A percentile compares a stretch with the other conserved stretches of the same genome.
These are phyloP conservation scores for Hermaeophaga mercurialis DNA, from an alignment of 2,888 invertebrate genomes.

Conservation along the genomic window DNA sequence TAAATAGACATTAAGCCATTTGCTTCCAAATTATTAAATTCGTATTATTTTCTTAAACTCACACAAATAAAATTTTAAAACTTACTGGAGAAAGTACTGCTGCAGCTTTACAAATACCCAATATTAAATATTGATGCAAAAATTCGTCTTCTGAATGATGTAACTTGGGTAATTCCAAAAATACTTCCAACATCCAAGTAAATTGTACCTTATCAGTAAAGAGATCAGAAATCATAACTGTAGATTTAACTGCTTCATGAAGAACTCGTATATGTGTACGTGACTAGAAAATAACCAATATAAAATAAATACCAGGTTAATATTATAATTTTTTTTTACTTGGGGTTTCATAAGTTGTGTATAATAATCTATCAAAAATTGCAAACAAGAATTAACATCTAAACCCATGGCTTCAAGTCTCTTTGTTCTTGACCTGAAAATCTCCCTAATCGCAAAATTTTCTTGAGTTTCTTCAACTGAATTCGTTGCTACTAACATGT, in stretches of 20 bases:
- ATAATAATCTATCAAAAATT: conserved; percentile 89
- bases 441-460: conserved; percentile 42
- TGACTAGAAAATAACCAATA: conserved; percentile 47
- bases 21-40: too few relatives aligned
- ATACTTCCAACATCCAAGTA: conserved; percentile 77
- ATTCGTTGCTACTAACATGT: conserved; percentile 64
- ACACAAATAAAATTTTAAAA: too few relatives aligned
- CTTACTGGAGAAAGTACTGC: conserved; percentile 67
- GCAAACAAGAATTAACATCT: conserved; percentile 91
- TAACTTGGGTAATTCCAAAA: conserved; percentile 67
- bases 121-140: conserved; percentile 70
- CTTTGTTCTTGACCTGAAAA: conserved; percentile 52
- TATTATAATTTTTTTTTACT: conserved; percentile 51
- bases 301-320: too few relatives aligned
- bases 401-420: conserved; percentile 67
- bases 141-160: conserved; percentile 79
- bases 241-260: conserved; percentile 67
- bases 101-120: conserved; percentile 71
- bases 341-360: conserved; percentile 72
- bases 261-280: conserved; percentile 58
- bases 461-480: conserved; percentile 60
- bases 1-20: too few relatives aligned
- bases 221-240: conserved; percentile 76
- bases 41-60: too few relatives aligned
- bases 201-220: conserved; percentile 77